Conservation (phyloP, 2,113 vertebrate species). For the Leucoraja erinaceus region DNA sequence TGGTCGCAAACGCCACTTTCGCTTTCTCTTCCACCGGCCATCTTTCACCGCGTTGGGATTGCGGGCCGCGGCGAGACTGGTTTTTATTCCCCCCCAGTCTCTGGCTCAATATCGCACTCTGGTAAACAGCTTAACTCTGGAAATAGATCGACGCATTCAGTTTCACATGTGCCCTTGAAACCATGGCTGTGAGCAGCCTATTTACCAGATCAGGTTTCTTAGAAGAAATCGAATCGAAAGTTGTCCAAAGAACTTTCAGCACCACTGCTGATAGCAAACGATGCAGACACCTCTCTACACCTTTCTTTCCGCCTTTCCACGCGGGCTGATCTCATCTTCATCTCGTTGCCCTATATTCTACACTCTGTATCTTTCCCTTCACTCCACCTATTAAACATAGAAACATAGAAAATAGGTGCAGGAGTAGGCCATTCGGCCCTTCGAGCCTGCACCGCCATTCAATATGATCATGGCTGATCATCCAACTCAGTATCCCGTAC, state of each 20-base stretch:
- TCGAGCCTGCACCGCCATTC: no score
- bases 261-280: not conserved
- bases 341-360: no score
- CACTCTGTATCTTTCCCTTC: no score
- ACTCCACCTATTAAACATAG: no score
- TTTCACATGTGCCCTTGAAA: not conserved
- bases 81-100: not conserved
- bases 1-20: not conserved
- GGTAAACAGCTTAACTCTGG: not conserved
- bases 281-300: not conserved
- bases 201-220: not conserved
- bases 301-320: not conserved
- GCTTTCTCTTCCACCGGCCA: accelerated
- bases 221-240: not conserved
- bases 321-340: not conserved
- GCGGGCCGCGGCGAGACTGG: not conserved
- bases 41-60: not conserved
- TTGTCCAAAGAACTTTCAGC: not conserved
- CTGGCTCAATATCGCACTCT: not conserved
- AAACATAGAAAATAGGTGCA: no score
- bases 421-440: no score
- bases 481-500: no score
- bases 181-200: not conserved
- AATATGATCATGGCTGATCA: no score
- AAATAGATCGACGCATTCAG: not conserved